Percentiles rank a stretch among this genome's conserved stretches.
Evolutionary conservation across 2,888 invertebrate species (phyloP).

Genomic region (Amphipyra berbera): DNA sequence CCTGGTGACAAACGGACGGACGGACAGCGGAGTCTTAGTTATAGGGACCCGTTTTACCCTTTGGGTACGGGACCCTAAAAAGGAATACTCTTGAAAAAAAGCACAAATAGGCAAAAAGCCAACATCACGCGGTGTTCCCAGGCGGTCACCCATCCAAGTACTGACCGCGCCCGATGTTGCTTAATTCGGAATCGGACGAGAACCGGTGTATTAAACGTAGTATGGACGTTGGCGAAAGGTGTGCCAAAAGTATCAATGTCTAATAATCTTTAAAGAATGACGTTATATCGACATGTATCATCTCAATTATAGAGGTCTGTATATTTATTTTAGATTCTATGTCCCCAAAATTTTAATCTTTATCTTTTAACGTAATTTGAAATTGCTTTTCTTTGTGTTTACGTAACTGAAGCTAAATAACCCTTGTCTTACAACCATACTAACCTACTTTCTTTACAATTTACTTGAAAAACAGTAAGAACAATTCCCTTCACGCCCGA

Average conservation of each 20-base stretch:
- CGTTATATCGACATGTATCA: too few species aligned
- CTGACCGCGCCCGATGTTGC: constrained; percentile 85
- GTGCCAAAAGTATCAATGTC: not conserved
- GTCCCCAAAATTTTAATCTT: too few species aligned
- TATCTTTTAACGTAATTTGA: too few species aligned
- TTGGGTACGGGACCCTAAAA: too few species aligned
- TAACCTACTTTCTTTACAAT: constrained; percentile 14
- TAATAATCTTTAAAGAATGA: too few species aligned
- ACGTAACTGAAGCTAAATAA: not conserved
- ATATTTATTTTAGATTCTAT: not conserved
- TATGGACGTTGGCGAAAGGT: constrained; percentile 9
- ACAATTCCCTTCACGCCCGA: constrained; percentile 37
- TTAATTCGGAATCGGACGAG: too few species aligned
- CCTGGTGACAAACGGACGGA: too few species aligned
- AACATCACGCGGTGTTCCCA: constrained; percentile 79
- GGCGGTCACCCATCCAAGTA: constrained; percentile 84
- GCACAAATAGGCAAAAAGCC: constrained; percentile 70
- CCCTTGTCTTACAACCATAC: not conserved
- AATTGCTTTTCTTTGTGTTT: not conserved
- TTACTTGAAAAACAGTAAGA: constrained; percentile 11
- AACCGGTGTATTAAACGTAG: too few species aligned
- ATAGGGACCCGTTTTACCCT: too few species aligned
- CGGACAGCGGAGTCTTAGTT: too few species aligned
- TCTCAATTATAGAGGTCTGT: too few species aligned
- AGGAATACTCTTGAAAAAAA: too few species aligned